Conservation (phyloP, 1,140 invertebrate species). For the Caenorhabditis tropicalis region DNA sequence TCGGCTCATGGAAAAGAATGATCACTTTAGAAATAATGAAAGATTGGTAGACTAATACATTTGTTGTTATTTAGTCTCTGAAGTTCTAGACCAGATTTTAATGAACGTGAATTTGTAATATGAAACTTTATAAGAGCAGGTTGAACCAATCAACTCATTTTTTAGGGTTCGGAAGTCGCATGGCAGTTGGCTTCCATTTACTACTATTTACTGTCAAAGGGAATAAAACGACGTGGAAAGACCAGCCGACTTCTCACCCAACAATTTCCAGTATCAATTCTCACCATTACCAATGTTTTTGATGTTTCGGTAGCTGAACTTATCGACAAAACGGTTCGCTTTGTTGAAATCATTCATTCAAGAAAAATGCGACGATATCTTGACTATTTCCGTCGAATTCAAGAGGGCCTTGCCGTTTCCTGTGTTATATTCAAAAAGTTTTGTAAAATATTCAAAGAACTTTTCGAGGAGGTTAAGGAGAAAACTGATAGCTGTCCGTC, state of each 20-base stretch:
- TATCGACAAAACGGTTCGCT: not conserved
- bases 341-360: slow-evolving; percentile 4
- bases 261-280: not conserved
- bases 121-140: too few relatives aligned
- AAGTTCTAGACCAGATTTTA: too few relatives aligned
- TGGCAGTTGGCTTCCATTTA: slow-evolving; percentile 4
- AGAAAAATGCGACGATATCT: slow-evolving; percentile 2
- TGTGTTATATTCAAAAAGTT: slow-evolving; percentile 39
- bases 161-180: not conserved
- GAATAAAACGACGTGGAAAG: slow-evolving; percentile 28
- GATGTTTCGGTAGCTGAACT: slow-evolving; percentile 1
- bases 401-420: slow-evolving; percentile 18
- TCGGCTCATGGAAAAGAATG: too few relatives aligned
- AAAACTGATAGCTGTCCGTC: not conserved
- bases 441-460: not conserved
- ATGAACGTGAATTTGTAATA: too few relatives aligned
- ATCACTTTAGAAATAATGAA: too few relatives aligned
- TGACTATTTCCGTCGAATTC: not conserved
- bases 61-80: too few relatives aligned
- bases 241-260: not conserved
- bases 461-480: not conserved
- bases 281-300: not conserved
- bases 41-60: too few relatives aligned
- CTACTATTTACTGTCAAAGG: not conserved
- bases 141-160: too few relatives aligned